Evolutionary conservation across 2,113 vertebrate species (phyloP).

Genomic region (Gavia stellata): DNA sequence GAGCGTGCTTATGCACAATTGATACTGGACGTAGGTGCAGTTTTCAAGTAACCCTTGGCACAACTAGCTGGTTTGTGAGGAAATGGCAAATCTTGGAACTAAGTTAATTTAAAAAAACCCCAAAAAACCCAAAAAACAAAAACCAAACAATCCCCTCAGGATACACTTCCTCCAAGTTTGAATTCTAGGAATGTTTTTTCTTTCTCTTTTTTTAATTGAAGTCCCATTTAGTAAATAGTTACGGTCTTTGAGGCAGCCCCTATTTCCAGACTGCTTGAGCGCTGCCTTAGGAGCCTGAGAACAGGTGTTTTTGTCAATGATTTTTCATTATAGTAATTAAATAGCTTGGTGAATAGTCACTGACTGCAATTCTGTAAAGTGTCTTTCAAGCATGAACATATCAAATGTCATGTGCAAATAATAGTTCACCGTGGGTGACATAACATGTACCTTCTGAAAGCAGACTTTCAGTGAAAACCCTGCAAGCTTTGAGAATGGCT

Average conservation of each 20-base stretch:
- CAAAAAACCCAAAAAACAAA: too few species aligned
- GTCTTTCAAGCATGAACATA: background rate
- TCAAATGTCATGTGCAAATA: background rate
- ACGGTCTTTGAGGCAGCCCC: background rate
- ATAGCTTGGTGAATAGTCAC: background rate
- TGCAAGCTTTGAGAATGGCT: background rate
- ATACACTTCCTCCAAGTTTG: too few species aligned
- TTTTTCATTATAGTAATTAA: background rate
- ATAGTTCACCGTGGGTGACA: background rate
- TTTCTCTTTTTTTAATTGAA: background rate
- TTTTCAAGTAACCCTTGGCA: background rate
- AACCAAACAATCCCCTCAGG: too few species aligned
- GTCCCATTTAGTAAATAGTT: background rate
- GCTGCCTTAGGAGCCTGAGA: background rate
- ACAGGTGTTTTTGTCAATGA: background rate
- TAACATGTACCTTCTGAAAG: background rate
- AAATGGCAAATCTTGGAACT: background rate
- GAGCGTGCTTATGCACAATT: background rate
- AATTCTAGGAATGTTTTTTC: too few species aligned
- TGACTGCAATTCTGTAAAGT: background rate
- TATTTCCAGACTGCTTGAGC: background rate
- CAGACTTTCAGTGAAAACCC: background rate
- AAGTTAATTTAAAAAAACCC: background rate
- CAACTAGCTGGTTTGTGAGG: background rate
- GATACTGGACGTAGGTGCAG: background rate